phyloP scores from a whole-genome alignment of 2,888 invertebrate genomes.

The Philopedon plagiatum region DNA sequence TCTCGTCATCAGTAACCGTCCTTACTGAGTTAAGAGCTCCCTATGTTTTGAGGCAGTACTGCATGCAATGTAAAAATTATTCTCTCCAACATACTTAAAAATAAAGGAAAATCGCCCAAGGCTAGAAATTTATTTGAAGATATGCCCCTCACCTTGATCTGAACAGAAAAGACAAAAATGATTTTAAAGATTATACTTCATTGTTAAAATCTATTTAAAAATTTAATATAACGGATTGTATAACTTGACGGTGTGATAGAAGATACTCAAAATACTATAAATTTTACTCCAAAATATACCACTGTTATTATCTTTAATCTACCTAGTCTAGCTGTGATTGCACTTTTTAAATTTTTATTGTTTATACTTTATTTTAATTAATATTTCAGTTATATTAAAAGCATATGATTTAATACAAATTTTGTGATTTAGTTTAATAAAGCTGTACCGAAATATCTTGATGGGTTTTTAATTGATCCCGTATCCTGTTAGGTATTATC shows the following conservation, averaged over 20 bases:
- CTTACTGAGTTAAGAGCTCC: no score
- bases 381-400: neutral
- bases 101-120: no score
- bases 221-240: slow-evolving; percentile 2
- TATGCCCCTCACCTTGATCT: no score
- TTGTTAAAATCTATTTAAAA: slow-evolving; percentile 1
- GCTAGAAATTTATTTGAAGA: no score
- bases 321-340: slow-evolving; percentile 48
- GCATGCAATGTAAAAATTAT: no score
- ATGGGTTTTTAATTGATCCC: no score
- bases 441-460: no score
- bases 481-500: no score
- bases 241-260: slow-evolving; percentile 37
- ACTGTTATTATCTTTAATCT: slow-evolving; percentile 18
- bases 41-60: no score
- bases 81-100: no score
- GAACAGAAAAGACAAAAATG: no score
- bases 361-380: neutral
- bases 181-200: neutral
- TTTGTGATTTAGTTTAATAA: slow-evolving; percentile 17
- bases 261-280: slow-evolving; percentile 26
- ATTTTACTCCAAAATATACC: slow-evolving; percentile 16
- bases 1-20: no score
- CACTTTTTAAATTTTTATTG: slow-evolving; percentile 24
- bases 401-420: neutral